Conservation (phyloP, 2,888 invertebrate species). For the Macaria liturata region DNA sequence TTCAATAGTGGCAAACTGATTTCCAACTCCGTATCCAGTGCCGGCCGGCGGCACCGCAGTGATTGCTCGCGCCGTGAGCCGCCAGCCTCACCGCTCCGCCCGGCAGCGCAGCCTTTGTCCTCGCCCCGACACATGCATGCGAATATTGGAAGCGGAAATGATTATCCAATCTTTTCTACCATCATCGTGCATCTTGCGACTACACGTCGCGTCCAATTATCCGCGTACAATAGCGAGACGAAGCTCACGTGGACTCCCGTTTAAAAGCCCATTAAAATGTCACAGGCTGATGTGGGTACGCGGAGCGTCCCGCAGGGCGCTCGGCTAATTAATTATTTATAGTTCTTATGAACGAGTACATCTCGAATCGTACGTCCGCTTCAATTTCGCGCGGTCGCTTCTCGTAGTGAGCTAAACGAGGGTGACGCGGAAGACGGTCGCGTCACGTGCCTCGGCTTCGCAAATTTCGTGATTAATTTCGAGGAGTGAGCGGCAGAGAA, state of each 20-base stretch:
- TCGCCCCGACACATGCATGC: constrained; percentile 44
- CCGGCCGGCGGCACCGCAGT: constrained; percentile 34
- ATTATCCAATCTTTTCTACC: constrained; percentile 57
- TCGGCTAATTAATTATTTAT: constrained; percentile 71
- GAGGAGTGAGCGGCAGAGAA: constrained; percentile 37
- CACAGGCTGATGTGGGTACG: constrained; percentile 68
- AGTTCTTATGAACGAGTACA: constrained; percentile 57
- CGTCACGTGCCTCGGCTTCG: constrained; percentile 48
- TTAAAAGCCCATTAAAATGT: constrained; percentile 77
- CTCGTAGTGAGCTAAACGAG: constrained; percentile 28
- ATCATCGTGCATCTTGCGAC: constrained; percentile 39
- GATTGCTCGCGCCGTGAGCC: constrained; percentile 62
- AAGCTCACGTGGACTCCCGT: constrained; percentile 58
- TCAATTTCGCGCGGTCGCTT: constrained; percentile 38
- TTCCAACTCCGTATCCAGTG: constrained; percentile 62
- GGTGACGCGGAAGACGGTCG: constrained; percentile 39
- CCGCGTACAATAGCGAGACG: constrained; percentile 55
- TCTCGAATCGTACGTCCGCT: constrained; percentile 33
- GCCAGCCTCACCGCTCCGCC: neutral
- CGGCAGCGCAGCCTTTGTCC: constrained; percentile 30
- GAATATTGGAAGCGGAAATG: constrained; percentile 60
- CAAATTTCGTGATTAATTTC: constrained; percentile 61
- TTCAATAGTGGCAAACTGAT: constrained; percentile 81
- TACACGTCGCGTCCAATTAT: constrained; percentile 51
- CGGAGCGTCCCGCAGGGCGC: constrained; percentile 44